These are phyloP conservation scores for Ameiurus melas DNA, from an alignment of 2,113 vertebrate genomes.

Conservation along the genomic window DNA sequence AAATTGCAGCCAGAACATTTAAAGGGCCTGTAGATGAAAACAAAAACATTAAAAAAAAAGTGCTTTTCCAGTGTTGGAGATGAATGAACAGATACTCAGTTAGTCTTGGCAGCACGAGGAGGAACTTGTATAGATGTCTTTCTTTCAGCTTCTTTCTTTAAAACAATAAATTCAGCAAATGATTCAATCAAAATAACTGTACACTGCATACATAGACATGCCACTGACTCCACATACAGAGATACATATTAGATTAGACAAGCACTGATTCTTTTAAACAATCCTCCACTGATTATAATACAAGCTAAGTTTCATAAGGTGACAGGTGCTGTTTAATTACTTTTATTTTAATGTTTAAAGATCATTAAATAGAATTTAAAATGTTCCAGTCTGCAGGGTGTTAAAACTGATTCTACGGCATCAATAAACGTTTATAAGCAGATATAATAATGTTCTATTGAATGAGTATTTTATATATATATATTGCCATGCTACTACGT, in stretches of 20 bases:
- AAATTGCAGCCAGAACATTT: constrained; percentile 24
- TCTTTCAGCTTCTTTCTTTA: background rate
- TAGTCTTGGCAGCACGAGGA: constrained; percentile 20
- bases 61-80: background rate
- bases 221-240: background rate
- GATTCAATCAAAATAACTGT: background rate
- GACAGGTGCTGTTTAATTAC: background rate
- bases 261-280: background rate
- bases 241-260: background rate
- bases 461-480: background rate
- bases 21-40: constrained; percentile 16
- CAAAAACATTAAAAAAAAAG: background rate
- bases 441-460: background rate
- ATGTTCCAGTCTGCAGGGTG: background rate
- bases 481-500: background rate
- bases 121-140: background rate
- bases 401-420: background rate
- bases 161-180: background rate
- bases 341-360: background rate
- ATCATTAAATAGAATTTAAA: background rate
- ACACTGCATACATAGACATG: background rate
- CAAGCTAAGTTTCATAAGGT: background rate
- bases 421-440: background rate
- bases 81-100: constrained; percentile 17
- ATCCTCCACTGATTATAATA: background rate